Evolutionary conservation across 1,140 invertebrate species (phyloP).

Genomic region (Drosophila sulfurigaster): DNA sequence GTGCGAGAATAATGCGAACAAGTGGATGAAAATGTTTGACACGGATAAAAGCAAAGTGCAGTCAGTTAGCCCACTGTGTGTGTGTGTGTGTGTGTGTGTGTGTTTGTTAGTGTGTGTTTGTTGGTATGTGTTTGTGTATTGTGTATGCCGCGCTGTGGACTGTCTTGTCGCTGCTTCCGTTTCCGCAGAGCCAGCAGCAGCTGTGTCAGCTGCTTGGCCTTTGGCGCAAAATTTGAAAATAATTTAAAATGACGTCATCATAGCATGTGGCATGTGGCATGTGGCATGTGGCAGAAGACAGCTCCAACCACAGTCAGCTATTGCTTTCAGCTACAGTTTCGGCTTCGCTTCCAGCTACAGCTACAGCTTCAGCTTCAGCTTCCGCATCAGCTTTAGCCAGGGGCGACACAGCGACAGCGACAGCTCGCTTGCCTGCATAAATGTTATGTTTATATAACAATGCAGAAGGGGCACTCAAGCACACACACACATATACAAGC

Average conservation of each 20-base stretch:
- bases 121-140: constrained; percentile 15
- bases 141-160: constrained; percentile 65
- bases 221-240: constrained; percentile 80
- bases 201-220: constrained; percentile 58
- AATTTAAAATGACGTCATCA: constrained; percentile 76
- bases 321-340: background rate
- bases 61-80: constrained; percentile 30
- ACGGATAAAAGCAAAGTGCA: constrained; percentile 68
- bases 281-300: constrained; percentile 23
- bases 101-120: constrained; percentile 1
- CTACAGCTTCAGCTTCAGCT: background rate
- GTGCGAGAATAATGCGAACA: constrained; percentile 76
- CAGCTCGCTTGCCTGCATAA: constrained; percentile 30
- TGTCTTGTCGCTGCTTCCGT: constrained; percentile 71
- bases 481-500: background rate
- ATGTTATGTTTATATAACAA: constrained; percentile 67
- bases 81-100: background rate
- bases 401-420: background rate
- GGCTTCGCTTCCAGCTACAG: background rate
- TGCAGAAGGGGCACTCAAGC: constrained; percentile 13
- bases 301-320: background rate
- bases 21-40: constrained; percentile 83
- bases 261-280: constrained; percentile 32
- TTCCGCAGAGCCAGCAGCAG: constrained; percentile 53
- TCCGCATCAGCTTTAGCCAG: too few species aligned